Evolutionary conservation across 2,797 vertebrate genomes (phyloP).

Genomic region (Threskiornis aethiopicus): DNA sequence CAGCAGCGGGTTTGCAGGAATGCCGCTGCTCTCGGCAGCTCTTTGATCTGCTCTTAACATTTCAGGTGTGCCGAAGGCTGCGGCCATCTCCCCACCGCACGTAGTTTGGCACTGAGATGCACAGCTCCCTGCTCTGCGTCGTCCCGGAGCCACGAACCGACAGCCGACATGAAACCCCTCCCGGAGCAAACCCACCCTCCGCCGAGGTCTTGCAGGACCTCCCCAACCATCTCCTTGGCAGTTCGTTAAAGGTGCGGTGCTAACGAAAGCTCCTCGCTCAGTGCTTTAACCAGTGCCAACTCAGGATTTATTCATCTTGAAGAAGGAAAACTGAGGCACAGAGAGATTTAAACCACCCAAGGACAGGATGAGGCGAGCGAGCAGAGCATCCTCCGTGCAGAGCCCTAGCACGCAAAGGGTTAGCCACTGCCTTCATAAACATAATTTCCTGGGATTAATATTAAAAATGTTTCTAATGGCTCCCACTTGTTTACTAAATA

Average conservation of each 20-base stretch:
- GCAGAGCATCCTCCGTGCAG: background rate
- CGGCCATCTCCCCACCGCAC: fast-evolving
- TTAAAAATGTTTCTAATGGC: constrained; percentile 24
- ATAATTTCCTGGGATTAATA: constrained; percentile 50
- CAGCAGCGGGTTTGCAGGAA: background rate
- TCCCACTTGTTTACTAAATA: constrained; percentile 53
- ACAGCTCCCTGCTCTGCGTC: background rate
- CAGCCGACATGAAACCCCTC: background rate
- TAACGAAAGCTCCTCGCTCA: fast-evolving
- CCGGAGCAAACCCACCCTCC: background rate
- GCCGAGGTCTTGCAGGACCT: background rate
- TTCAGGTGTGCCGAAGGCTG: background rate
- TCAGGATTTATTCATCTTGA: background rate
- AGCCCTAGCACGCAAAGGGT: background rate
- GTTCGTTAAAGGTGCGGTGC: fast-evolving
- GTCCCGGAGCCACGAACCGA: fast-evolving
- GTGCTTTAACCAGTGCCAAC: background rate
- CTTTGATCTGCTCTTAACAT: background rate
- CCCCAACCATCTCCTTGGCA: background rate
- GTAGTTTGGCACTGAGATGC: background rate
- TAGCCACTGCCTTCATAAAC: background rate
- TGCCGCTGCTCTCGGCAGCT: fast-evolving
- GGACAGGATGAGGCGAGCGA: fast-evolving
- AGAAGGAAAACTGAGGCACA: background rate
- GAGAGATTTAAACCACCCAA: background rate